These are phyloP conservation scores for Zophobas morio DNA, from an alignment of 1,140 invertebrate species.

Conservation along the genomic window DNA sequence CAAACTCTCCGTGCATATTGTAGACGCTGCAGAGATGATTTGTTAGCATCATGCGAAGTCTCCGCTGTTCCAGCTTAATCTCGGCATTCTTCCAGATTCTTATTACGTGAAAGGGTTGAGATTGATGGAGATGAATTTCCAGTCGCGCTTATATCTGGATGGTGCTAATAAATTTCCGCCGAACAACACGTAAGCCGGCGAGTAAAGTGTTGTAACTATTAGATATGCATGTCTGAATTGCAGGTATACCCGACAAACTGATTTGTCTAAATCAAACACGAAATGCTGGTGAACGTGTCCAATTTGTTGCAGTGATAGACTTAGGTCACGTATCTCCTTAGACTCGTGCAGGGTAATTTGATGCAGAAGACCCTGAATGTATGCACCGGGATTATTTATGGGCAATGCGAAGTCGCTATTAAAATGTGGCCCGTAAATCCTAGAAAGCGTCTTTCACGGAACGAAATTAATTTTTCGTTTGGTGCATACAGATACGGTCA, in stretches of 20 bases:
- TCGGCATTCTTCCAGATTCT: constrained; percentile 26
- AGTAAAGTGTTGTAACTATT: constrained; percentile 31
- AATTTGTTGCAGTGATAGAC: constrained; percentile 49
- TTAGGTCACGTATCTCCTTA: constrained; percentile 39
- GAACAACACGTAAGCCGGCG: constrained; percentile 29
- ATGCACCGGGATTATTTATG: constrained; percentile 41
- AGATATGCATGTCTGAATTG: constrained; percentile 38
- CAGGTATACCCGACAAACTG: constrained; percentile 43
- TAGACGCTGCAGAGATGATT: constrained; percentile 4
- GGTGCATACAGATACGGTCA: constrained; percentile 39
- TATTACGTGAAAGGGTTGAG: constrained; percentile 29
- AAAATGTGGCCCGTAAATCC: constrained; percentile 42
- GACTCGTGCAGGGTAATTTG: constrained; percentile 37
- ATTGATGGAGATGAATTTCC: constrained; percentile 32
- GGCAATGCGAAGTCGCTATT: constrained; percentile 40
- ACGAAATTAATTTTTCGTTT: constrained; percentile 47
- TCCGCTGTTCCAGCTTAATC: constrained; percentile 22
- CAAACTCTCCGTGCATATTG: neutral
- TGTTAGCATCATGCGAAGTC: constrained; percentile 16
- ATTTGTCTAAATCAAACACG: constrained; percentile 52
- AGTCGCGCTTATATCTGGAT: constrained; percentile 28
- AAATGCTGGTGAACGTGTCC: constrained; percentile 48
- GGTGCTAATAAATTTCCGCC: constrained; percentile 27
- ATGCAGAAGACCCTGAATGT: constrained; percentile 32
- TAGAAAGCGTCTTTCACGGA: constrained; percentile 38